These are phyloP conservation scores for Seira ritae DNA, from an alignment of 2,888 invertebrate species.

Conservation along the genomic window DNA sequence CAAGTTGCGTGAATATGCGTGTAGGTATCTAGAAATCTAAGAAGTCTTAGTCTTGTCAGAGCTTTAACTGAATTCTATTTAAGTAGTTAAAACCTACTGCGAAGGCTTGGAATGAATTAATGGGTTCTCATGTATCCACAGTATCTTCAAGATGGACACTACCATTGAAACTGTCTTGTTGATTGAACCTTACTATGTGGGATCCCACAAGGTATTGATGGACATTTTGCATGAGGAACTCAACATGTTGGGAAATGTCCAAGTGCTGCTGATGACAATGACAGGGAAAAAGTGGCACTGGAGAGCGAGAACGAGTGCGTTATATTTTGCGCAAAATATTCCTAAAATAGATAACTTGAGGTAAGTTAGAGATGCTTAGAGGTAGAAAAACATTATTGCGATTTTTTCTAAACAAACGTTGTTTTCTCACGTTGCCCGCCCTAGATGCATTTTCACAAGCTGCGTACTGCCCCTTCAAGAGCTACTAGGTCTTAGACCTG, in stretches of 20 bases:
- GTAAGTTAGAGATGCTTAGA: slow-evolving; percentile 71
- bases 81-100: too few species aligned
- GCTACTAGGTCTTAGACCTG: slow-evolving; percentile 82
- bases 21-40: too few species aligned
- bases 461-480: slow-evolving; percentile 84
- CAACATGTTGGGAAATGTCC: slow-evolving; percentile 45
- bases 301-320: slow-evolving; percentile 83
- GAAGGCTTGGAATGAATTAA: too few species aligned
- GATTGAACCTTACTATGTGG: slow-evolving; percentile 84
- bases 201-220: slow-evolving; percentile 82
- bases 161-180: slow-evolving; percentile 76
- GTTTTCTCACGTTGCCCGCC: too few species aligned
- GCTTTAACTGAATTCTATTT: too few species aligned
- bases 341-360: slow-evolving; percentile 77
- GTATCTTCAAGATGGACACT: background rate
- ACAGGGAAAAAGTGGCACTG: slow-evolving; percentile 87
- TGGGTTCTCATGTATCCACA: too few species aligned
- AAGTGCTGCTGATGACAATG: slow-evolving; percentile 77
- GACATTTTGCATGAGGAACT: slow-evolving; percentile 65
- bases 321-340: slow-evolving; percentile 81
- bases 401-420: too few species aligned
- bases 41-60: too few species aligned
- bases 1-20: too few species aligned
- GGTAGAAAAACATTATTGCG: too few species aligned
- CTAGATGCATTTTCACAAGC: slow-evolving; percentile 81